Percentiles rank a stretch among this genome's conserved stretches.
phyloP scores from a whole-genome alignment of 2,113 vertebrate species.

The Bubo bubo region DNA sequence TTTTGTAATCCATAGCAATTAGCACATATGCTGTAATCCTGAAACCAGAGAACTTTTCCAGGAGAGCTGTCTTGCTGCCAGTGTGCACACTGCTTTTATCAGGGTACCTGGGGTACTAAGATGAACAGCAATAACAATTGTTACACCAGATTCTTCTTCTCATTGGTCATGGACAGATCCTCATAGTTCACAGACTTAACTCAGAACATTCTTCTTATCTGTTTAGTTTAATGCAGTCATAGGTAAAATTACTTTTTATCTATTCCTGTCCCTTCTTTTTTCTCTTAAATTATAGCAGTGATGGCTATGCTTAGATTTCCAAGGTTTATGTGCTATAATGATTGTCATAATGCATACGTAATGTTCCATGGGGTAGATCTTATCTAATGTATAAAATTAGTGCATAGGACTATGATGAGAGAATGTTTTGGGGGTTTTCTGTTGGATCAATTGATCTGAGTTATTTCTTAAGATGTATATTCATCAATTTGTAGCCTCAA shows the following conservation, averaged over 20 bases:
- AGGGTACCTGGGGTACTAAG: background rate
- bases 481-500: background rate
- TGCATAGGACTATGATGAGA: background rate
- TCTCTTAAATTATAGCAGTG: background rate
- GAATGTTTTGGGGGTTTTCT: background rate
- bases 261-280: background rate
- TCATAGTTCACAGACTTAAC: background rate
- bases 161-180: background rate
- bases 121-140: background rate
- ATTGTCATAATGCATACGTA: background rate
- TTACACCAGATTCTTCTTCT: background rate
- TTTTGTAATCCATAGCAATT: background rate
- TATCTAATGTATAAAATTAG: background rate
- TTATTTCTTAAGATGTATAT: background rate
- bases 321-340: background rate
- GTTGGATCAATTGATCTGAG: background rate
- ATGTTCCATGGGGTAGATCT: background rate
- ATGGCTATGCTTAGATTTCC: background rate
- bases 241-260: background rate
- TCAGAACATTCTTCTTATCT: background rate
- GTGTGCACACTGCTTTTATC: fast-evolving
- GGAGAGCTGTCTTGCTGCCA: background rate
- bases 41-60: background rate
- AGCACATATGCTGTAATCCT: background rate
- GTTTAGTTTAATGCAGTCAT: background rate